phyloP scores from a whole-genome alignment of 2,113 vertebrate species.

The Campylomormyrus numenius region DNA sequence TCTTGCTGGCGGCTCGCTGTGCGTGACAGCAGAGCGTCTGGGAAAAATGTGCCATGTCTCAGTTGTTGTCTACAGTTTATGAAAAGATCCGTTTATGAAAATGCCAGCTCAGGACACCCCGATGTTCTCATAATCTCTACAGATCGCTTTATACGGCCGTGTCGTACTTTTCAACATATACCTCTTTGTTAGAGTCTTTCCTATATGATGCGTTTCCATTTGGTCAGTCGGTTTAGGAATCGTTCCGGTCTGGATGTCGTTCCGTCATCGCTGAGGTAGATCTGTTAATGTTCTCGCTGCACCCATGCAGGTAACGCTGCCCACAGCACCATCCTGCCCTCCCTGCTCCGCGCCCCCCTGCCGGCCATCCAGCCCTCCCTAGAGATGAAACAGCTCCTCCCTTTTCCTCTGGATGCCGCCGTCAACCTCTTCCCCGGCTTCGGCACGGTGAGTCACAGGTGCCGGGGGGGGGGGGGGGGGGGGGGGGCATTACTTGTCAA shows the following conservation, averaged over 20 bases:
- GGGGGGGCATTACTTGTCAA: neutral
- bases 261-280: neutral
- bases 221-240: neutral
- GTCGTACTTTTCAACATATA: neutral
- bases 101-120: neutral
- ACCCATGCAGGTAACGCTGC: constrained; percentile 61
- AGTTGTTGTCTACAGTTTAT: neutral
- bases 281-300: constrained; percentile 22
- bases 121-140: neutral
- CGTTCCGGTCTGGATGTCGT: neutral
- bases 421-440: constrained; percentile 74
- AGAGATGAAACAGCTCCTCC: constrained; percentile 75
- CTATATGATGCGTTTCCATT: neutral
- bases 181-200: neutral
- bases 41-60: neutral
- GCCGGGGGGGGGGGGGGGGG: neutral
- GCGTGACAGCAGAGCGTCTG: neutral
- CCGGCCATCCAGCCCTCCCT: constrained; percentile 66
- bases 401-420: constrained; percentile 65
- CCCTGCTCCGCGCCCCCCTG: constrained; percentile 67
- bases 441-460: constrained; percentile 65
- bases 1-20: neutral
- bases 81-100: neutral
- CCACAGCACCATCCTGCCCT: constrained; percentile 72
- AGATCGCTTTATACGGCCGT: neutral